Evolutionary conservation across 2,113 vertebrate species (phyloP), one percentile per base, ranked within the genome.

Genomic region (Tor tambroides): DNA sequence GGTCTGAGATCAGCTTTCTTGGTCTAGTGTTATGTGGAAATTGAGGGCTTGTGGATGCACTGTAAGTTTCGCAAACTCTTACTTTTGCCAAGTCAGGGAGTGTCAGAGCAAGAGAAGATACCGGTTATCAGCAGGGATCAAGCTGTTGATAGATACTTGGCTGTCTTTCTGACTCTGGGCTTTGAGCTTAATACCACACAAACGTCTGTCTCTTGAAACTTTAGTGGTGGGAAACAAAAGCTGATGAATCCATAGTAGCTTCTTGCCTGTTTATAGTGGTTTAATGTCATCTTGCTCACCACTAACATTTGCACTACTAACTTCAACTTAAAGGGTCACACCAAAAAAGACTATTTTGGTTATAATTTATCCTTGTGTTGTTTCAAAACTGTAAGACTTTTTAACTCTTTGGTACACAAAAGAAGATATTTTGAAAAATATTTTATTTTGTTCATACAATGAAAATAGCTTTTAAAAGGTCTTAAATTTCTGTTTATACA

Each of bases 121-220:
- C 11, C 2, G 12, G 51, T 65, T 81, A 81, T 81, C 79, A 81
- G 79, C 56, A 63, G 56, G 56, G 79, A 61, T 81, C 79, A 63
- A 28, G 79, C 14, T 63, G 79, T 63, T 65, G 56, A 65, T 81
- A 59, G 77, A 59, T 80, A 28, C 35, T 65, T 81, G 79, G 59
- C 59, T 80, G 54, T 59, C 32, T 59, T 28, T 81, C 35, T 81
- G 79, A 61, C 11, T 80, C 32, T 19, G 38, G 79, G 59, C n/a
- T 63, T 65, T 81, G 35, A 81, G 59, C 35, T 81, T 81, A 81
- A 65, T 81, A 81, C 35, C 79, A 63, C 79, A 41, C 79, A 2
- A 80, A 28, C 56, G 4, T 80, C 56, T 80, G 56, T 41, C 26
- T 65, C 35, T 81, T 65, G n/a, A 61, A 65, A 10, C 23, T 26